phyloP scores from a whole-genome alignment of 30 jellyfish, hydroid and myxozoan species.

The Haliclystus octoradiatus region DNA sequence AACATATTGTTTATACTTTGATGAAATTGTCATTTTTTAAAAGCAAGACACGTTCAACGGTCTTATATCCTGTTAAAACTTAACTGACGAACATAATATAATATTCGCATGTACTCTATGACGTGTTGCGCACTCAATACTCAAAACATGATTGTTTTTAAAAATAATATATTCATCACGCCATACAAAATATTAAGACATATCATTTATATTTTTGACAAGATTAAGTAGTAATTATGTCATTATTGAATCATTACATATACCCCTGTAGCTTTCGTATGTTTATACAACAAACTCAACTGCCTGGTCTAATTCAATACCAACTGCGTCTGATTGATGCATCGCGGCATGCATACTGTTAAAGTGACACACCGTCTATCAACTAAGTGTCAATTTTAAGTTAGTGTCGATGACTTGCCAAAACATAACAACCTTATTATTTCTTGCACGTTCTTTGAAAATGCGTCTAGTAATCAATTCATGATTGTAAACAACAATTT shows the following conservation, averaged over 20 bases:
- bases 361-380: background rate
- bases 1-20: too few relatives aligned
- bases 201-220: too few relatives aligned
- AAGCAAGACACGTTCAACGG: slow-evolving; percentile 1
- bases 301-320: background rate
- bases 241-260: background rate
- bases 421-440: too few relatives aligned
- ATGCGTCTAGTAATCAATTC: too few relatives aligned
- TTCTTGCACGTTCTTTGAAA: too few relatives aligned
- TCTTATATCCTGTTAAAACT: background rate
- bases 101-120: too few relatives aligned
- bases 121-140: background rate
- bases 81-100: too few relatives aligned
- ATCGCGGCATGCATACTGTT: background rate
- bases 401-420: background rate
- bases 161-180: too few relatives aligned
- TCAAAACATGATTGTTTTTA: too few relatives aligned
- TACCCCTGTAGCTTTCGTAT: background rate
- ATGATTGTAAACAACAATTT: too few relatives aligned
- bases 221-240: background rate
- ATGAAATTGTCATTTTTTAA: too few relatives aligned
- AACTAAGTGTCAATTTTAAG: background rate
- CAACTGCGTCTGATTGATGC: background rate
- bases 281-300: background rate
- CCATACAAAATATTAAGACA: too few relatives aligned